A percentile compares a stretch with the other conserved stretches of the same genome.
Conservation (phyloP, 2,113 vertebrate genomes). For the Gambusia holbrooki region DNA sequence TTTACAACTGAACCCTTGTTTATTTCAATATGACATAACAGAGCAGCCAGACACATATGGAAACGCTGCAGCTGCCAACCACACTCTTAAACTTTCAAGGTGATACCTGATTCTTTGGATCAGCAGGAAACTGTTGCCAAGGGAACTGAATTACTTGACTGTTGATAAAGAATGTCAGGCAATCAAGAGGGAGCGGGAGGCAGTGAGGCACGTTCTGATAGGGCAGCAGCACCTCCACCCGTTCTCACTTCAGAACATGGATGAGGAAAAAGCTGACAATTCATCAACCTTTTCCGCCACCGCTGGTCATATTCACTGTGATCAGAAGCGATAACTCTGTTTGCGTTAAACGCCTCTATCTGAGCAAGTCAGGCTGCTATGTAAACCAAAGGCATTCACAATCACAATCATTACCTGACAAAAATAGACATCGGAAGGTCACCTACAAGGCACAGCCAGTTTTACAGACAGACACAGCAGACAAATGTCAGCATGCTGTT, state of each 20-base stretch:
- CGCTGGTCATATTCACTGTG: conserved; percentile 36
- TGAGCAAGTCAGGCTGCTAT: conserved; percentile 19
- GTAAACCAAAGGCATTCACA: conserved; percentile 53
- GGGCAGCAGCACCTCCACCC: conserved; percentile 54
- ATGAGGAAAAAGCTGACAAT: conserved; percentile 53
- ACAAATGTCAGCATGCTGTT: conserved; percentile 53
- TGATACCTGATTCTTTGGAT: conserved; percentile 76
- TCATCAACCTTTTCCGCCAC: conserved; percentile 37
- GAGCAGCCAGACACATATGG: conserved; percentile 51
- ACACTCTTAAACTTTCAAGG: conserved; percentile 72
- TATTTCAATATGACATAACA: conserved; percentile 41
- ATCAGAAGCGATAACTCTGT: conserved; percentile 5
- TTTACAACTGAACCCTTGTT: conserved; percentile 28
- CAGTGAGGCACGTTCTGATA: conserved; percentile 57
- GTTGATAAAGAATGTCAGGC: conserved; percentile 79
- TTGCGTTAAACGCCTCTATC: conserved; percentile 37
- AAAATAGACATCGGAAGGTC: conserved; percentile 68
- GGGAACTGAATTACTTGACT: conserved; percentile 77
- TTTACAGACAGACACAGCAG: conserved; percentile 46
- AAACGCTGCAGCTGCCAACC: conserved; percentile 55
- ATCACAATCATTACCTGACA: conserved; percentile 67
- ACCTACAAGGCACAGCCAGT: conserved; percentile 42
- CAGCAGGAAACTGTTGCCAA: conserved; percentile 75
- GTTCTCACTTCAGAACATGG: conserved; percentile 34
- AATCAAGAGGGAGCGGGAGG: conserved; percentile 74